Evolutionary conservation across 2,113 vertebrate species (phyloP).

Genomic region (Coracopsis vasa): DNA sequence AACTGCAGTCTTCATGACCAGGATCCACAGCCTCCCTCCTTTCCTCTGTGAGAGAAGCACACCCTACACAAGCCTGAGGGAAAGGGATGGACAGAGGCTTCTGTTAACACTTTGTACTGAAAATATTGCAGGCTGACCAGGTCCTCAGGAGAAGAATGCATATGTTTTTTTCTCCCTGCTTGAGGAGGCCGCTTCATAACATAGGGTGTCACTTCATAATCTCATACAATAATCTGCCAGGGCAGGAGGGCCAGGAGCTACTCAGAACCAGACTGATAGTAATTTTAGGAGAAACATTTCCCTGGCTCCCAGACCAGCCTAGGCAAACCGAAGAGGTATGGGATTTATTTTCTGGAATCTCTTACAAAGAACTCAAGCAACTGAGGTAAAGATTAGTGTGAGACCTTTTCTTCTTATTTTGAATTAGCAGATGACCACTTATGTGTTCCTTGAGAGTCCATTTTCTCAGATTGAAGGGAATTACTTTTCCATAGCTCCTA

Average conservation of each 20-base stretch:
- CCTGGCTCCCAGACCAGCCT: not conserved
- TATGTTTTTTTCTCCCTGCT: not conserved
- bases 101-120: not conserved
- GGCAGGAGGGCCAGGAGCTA: not conserved
- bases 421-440: not conserved
- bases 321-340: not conserved
- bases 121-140: not conserved
- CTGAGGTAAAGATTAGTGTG: not conserved
- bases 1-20: not conserved
- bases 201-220: not conserved
- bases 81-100: not conserved
- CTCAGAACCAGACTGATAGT: not conserved
- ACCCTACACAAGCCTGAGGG: not conserved
- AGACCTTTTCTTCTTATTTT: not conserved
- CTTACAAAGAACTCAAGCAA: not conserved
- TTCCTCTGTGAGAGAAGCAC: not conserved
- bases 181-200: not conserved
- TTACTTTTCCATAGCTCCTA: not conserved
- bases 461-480: not conserved
- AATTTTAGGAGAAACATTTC: not conserved
- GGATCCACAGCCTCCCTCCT: rapidly evolving
- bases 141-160: not conserved
- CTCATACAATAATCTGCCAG: not conserved
- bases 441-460: rapidly evolving
- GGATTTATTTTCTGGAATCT: not conserved